phyloP scores from a whole-genome alignment of 2,797 vertebrate genomes.

The Limosa lapponica region DNA sequence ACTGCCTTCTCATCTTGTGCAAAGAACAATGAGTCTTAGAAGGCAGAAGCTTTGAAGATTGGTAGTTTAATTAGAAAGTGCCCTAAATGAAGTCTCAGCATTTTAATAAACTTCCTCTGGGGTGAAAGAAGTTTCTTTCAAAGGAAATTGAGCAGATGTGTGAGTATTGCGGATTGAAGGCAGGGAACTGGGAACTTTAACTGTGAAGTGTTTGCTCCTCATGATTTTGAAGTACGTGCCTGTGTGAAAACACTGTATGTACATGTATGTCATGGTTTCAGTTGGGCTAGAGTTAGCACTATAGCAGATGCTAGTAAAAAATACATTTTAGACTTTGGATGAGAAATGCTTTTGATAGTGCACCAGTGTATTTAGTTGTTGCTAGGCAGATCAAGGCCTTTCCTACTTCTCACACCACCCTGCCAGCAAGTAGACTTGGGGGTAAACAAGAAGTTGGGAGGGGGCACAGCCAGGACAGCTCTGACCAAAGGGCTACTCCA shows the following conservation, averaged over 20 bases:
- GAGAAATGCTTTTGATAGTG: background rate
- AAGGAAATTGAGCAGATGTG: background rate
- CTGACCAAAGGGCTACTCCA: background rate
- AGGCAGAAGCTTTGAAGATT: constrained; percentile 20
- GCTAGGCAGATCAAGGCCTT: background rate
- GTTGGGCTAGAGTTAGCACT: background rate
- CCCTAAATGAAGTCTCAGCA: background rate
- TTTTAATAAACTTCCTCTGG: constrained; percentile 19
- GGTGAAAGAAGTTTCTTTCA: constrained; percentile 11
- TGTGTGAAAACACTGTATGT: background rate
- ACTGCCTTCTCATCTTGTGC: background rate
- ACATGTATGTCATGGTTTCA: background rate
- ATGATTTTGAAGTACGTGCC: background rate
- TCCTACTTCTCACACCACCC: background rate
- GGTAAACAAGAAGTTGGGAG: background rate
- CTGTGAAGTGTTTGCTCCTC: background rate
- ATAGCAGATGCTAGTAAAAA: background rate
- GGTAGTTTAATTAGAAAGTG: constrained; percentile 48
- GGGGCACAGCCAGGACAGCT: background rate
- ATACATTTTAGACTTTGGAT: background rate
- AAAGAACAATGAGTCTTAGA: constrained; percentile 26
- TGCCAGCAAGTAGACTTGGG: background rate
- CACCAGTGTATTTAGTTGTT: background rate
- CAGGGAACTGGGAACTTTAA: background rate
- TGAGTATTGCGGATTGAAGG: background rate